phyloP scores from a whole-genome alignment of 2,888 invertebrate species.

The Sminthurinus aureus region DNA sequence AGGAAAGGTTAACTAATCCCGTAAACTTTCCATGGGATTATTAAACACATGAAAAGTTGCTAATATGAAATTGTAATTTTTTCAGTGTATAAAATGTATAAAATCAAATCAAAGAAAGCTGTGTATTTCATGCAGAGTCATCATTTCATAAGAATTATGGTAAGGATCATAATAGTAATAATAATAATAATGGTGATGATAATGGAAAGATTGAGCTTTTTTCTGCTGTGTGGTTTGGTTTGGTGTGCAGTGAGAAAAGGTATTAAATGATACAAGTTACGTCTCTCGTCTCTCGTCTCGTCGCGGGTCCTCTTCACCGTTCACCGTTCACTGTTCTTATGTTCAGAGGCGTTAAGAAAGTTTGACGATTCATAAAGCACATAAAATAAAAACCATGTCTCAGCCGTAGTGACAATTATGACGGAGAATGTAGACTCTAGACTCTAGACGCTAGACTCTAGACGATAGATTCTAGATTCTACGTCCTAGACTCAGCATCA shows the following conservation, averaged over 20 bases:
- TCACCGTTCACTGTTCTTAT: not conserved
- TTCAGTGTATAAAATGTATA: no score
- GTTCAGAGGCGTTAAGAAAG: constrained; percentile 23
- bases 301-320: not conserved
- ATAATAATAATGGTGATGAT: no score
- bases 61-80: no score
- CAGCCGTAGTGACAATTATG: constrained; percentile 18
- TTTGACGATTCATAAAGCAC: constrained; percentile 30
- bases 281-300: not conserved
- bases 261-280: not conserved
- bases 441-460: not conserved
- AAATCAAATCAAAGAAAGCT: no score
- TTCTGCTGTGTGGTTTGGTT: no score
- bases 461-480: not conserved
- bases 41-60: no score
- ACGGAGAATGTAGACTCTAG: not conserved
- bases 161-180: no score
- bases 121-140: no score
- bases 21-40: no score
- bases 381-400: constrained; percentile 30
- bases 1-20: no score
- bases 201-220: no score
- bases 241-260: not conserved
- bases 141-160: no score
- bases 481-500: not conserved